Percentiles rank a stretch among this genome's conserved stretches.
Conservation (phyloP, 2,888 invertebrate species). For the Girardia tigrina region DNA sequence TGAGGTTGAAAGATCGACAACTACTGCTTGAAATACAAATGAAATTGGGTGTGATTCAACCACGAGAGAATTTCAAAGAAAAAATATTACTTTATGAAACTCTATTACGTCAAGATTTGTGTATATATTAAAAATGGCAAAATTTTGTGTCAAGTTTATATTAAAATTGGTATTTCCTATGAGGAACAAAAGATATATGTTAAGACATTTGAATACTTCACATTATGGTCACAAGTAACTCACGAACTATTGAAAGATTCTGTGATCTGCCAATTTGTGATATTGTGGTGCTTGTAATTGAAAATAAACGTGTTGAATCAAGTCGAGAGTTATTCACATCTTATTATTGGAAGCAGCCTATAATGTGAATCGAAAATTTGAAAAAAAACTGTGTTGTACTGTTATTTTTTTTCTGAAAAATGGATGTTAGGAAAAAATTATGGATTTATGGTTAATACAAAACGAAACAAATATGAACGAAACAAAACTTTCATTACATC, state of each 20-base stretch:
- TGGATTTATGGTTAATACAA: too few species aligned
- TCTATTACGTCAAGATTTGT: constrained; percentile 21
- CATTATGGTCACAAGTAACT: constrained; percentile 29
- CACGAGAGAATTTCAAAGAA: constrained; percentile 24
- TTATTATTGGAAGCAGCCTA: too few species aligned
- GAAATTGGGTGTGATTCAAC: constrained; percentile 29
- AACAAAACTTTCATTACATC: too few species aligned
- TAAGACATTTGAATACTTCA: constrained; percentile 29
- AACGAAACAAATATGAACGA: too few species aligned
- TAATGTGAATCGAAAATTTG: too few species aligned
- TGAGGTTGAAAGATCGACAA: constrained; percentile 26
- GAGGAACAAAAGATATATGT: constrained; percentile 29
- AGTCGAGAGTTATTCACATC: too few species aligned
- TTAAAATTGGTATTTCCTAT: constrained; percentile 32
- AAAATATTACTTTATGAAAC: constrained; percentile 28
- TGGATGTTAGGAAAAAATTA: too few species aligned
- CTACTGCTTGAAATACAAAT: constrained; percentile 26
- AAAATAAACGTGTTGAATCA: too few species aligned
- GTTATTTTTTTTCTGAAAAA: too few species aligned
- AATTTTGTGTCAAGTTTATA: constrained; percentile 28
- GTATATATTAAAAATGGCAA: constrained; percentile 24
- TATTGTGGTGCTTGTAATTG: too few species aligned
- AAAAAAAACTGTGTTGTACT: too few species aligned
- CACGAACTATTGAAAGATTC: constrained; percentile 27
- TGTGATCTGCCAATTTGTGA: too few species aligned